Evolutionary conservation across 2,888 invertebrate species (phyloP).

Genomic region (Leptinotarsa peninsularis): DNA sequence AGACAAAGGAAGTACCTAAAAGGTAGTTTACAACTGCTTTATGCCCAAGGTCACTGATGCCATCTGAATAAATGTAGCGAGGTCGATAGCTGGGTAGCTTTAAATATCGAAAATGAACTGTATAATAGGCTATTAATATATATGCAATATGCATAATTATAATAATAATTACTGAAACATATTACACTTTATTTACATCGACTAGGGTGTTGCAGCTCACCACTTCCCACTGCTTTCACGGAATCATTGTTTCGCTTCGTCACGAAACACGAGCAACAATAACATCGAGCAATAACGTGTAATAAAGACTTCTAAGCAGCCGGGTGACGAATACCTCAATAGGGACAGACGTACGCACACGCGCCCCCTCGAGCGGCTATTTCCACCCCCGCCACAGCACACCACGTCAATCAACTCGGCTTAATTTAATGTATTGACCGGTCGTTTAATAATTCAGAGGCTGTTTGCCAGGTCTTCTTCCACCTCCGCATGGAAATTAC

Average conservation of each 20-base stretch:
- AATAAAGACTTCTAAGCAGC: slow-evolving; percentile 52
- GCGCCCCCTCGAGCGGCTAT: slow-evolving; percentile 49
- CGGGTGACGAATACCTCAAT: slow-evolving; percentile 53
- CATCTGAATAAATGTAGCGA: no score
- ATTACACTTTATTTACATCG: no score
- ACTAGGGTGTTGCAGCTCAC: no score
- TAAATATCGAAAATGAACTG: no score
- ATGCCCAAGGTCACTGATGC: no score
- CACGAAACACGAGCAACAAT: slow-evolving; percentile 8
- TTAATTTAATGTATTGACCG: slow-evolving; percentile 22
- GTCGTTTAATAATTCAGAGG: slow-evolving; percentile 35
- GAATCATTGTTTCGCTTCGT: neutral
- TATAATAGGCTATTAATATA: no score
- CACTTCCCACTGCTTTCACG: neutral
- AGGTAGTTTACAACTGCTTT: no score
- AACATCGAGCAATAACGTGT: slow-evolving; percentile 47
- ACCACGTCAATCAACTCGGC: slow-evolving; percentile 38
- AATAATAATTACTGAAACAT: no score
- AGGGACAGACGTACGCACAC: slow-evolving; percentile 50
- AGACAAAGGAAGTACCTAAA: no score
- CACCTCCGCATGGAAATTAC: neutral
- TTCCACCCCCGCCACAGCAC: slow-evolving; percentile 32
- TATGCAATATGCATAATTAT: no score
- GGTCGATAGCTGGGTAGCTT: no score
- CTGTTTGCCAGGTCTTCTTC: slow-evolving; percentile 5